phyloP scores from a whole-genome alignment of 2,797 vertebrate genomes.

The Enteromius afrohamiltoni region DNA sequence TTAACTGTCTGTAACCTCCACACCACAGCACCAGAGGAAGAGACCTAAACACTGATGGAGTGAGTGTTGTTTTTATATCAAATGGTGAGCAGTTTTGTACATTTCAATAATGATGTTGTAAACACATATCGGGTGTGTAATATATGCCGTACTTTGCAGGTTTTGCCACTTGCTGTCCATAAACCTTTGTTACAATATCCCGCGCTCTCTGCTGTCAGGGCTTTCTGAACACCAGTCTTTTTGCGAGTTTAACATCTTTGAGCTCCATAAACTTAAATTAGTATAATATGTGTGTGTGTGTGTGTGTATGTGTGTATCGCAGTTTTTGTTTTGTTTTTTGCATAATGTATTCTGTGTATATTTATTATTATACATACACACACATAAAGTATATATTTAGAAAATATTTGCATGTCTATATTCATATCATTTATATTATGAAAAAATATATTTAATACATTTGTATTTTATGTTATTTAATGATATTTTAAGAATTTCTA shows the following conservation, averaged over 20 bases:
- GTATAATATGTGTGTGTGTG: too few relatives aligned
- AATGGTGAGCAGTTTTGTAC: neutral
- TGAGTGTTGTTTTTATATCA: neutral
- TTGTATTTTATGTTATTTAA: too few relatives aligned
- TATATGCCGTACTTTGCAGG: neutral
- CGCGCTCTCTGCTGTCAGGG: neutral
- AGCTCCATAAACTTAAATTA: neutral
- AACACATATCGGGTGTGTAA: too few relatives aligned
- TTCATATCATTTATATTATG: too few relatives aligned
- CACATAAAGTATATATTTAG: too few relatives aligned
- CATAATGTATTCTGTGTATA: too few relatives aligned
- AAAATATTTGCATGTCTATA: too few relatives aligned
- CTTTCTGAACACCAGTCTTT: neutral
- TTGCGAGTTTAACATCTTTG: neutral
- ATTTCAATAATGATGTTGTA: neutral
- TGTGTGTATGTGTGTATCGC: too few relatives aligned
- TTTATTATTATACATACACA: too few relatives aligned
- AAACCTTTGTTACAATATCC: neutral
- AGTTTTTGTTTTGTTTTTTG: too few relatives aligned
- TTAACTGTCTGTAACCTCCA: neutral
- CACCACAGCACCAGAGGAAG: neutral
- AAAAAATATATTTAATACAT: too few relatives aligned
- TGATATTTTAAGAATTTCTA: too few relatives aligned
- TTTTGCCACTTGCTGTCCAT: neutral
- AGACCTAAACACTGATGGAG: neutral